phyloP scores from a whole-genome alignment of 1,140 invertebrate species.

The Drosophila aff. region DNA sequence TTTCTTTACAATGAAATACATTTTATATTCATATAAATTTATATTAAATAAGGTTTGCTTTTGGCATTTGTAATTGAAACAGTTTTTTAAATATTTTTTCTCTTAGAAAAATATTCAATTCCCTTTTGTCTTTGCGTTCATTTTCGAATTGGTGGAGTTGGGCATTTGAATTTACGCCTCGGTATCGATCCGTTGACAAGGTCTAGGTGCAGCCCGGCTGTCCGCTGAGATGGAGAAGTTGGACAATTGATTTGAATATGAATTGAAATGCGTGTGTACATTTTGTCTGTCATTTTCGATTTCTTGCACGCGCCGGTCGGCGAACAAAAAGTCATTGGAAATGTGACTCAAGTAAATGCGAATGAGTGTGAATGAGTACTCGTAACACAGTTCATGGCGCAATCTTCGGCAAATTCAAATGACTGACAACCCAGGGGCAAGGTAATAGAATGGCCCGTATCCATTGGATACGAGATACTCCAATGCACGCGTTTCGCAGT shows the following conservation, averaged over 20 bases:
- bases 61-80: constrained; percentile 48
- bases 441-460: constrained; percentile 33
- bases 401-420: constrained; percentile 53
- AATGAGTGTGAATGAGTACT: constrained; percentile 52
- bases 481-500: constrained; percentile 25
- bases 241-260: constrained; percentile 73
- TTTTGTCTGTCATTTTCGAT: constrained; percentile 62
- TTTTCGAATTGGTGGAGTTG: constrained; percentile 44
- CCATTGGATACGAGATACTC: background rate
- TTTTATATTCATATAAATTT: background rate
- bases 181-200: constrained; percentile 67
- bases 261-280: constrained; percentile 45
- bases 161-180: constrained; percentile 31
- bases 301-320: constrained; percentile 65
- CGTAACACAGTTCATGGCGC: constrained; percentile 51
- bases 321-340: constrained; percentile 59
- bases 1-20: background rate
- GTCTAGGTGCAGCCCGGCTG: constrained; percentile 73
- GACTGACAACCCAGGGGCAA: constrained; percentile 52
- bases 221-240: constrained; percentile 61
- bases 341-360: constrained; percentile 40
- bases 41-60: constrained; percentile 4
- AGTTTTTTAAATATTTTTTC: background rate
- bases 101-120: constrained; percentile 50
- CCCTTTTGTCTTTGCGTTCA: constrained; percentile 68